Conservation (phyloP, 2,888 invertebrate genomes). For the Harpagoxenus sublaevis region DNA sequence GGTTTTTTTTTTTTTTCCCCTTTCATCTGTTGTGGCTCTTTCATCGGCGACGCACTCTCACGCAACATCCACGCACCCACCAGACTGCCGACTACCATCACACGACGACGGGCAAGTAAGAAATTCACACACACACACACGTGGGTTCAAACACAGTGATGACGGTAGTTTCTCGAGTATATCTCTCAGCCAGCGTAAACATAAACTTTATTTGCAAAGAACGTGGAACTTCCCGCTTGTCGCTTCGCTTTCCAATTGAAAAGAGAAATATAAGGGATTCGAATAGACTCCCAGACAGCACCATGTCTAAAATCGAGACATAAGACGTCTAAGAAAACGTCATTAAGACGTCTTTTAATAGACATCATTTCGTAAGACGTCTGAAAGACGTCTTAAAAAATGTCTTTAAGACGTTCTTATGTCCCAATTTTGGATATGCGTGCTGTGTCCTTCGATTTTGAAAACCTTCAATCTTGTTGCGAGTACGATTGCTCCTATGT, state of each 20-base stretch:
- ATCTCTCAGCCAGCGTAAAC: conserved; percentile 22
- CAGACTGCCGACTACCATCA: conserved; percentile 70
- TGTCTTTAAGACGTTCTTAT: too few relatives aligned
- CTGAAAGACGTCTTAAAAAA: too few relatives aligned
- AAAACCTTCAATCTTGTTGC: not conserved
- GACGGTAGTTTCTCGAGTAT: conserved; percentile 60
- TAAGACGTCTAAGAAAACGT: too few relatives aligned
- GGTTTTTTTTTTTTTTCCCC: conserved; percentile 8
- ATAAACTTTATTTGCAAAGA: not conserved
- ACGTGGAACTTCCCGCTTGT: not conserved
- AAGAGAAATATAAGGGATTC: not conserved
- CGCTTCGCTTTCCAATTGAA: not conserved
- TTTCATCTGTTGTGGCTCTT: conserved; percentile 60
- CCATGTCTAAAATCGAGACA: too few relatives aligned
- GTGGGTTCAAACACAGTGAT: conserved; percentile 68
- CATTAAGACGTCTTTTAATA: too few relatives aligned
- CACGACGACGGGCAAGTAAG: conserved; percentile 71
- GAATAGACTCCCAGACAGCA: not conserved
- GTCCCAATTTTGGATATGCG: too few relatives aligned
- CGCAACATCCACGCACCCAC: conserved; percentile 66
- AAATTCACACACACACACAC: conserved; percentile 63
- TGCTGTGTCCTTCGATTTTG: not conserved
- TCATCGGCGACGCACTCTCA: conserved; percentile 69
- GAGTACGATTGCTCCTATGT: not conserved
- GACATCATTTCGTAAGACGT: too few relatives aligned